Base-by-base conservation (phyloP, 1,140 invertebrate species). In the Ladona fulva region DNA sequence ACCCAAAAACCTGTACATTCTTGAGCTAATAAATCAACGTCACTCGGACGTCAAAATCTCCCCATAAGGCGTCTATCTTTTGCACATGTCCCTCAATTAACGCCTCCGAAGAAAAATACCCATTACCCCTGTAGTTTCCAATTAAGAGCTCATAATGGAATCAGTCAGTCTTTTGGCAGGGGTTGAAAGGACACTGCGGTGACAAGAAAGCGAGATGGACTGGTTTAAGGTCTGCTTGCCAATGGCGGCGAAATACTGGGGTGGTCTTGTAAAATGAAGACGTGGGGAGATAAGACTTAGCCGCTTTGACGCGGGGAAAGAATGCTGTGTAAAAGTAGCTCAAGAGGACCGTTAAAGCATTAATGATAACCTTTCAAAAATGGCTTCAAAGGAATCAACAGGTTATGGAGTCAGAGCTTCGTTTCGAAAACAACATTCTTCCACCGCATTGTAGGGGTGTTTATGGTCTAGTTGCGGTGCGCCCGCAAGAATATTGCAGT, bases 311-410 rank as follows among this genome's bases (percentile, higher is more conserved):
- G 44, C 44, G 44, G 44, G 44, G 44, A 10, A 52, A 12, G 52
- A 12, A 66, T 66, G 12, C 14, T 12, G n/a, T 37, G 37, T 52
- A 25, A 76, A 16, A 76, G 44, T 10, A 42, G 14, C 37, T 25
- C 42, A 42, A 42, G 24, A 25, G 37, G n/a, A 76, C 6, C 76
- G 76, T 12, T 12, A 52, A 8, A 22, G 37, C 8, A 42, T 24
- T 10, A 6, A 42, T 25, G 29, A 25, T 42, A 42, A 14, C 16
- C 10, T 22, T 25, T 76, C 25, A 86, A 85, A 80, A 84, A 81
- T 77, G 83, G 85, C 0, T 83, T 83, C 85, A 78, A 84, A 83
- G 81, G 80, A 37, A 42, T 14, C 25, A 59, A 24, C 59, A 25
- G 22, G n/a, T 59, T 77, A 24, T 59, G 42, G 25, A 66, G 14